These are phyloP conservation scores for Leptopilina drosophilae DNA, from an alignment of 2,888 invertebrate genomes.

Conservation along the genomic window DNA sequence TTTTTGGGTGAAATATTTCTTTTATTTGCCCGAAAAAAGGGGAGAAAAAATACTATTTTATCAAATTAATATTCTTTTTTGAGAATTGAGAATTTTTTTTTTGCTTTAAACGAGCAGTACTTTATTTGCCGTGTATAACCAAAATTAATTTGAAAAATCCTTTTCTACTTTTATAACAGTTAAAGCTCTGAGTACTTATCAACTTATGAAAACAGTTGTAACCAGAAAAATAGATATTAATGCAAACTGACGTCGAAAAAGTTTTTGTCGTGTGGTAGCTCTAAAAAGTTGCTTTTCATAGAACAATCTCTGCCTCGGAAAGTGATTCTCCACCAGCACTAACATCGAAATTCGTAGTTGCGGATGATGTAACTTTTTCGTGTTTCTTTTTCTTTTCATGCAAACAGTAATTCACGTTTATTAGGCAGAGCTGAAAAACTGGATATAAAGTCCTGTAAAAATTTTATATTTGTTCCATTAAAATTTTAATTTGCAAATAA, in stretches of 20 bases:
- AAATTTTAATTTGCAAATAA: too few relatives aligned
- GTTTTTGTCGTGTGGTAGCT: not conserved
- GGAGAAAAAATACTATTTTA: too few relatives aligned
- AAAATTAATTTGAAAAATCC: conserved; percentile 1
- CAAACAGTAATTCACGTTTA: not conserved
- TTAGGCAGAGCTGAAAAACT: not conserved
- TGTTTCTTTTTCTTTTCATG: not conserved
- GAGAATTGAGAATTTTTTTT: too few relatives aligned
- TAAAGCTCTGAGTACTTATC: not conserved
- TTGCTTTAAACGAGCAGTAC: too few relatives aligned
- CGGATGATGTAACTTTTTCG: not conserved
- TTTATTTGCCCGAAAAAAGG: too few relatives aligned
- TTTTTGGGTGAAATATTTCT: too few relatives aligned
- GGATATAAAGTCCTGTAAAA: not conserved
- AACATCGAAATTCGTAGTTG: conserved; percentile 3
- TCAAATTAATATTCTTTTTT: too few relatives aligned
- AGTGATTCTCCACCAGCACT: not conserved
- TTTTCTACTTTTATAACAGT: not conserved
- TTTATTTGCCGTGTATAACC: not conserved
- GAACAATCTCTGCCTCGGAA: not conserved
- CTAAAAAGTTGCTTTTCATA: not conserved
- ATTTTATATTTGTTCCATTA: too few relatives aligned
- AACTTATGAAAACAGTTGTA: conserved; percentile 2
- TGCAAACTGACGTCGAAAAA: conserved; percentile 6
- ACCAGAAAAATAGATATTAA: not conserved